These are phyloP conservation scores for Clarias fuscus DNA, from an alignment of 2,797 vertebrate species.

Conservation along the genomic window DNA sequence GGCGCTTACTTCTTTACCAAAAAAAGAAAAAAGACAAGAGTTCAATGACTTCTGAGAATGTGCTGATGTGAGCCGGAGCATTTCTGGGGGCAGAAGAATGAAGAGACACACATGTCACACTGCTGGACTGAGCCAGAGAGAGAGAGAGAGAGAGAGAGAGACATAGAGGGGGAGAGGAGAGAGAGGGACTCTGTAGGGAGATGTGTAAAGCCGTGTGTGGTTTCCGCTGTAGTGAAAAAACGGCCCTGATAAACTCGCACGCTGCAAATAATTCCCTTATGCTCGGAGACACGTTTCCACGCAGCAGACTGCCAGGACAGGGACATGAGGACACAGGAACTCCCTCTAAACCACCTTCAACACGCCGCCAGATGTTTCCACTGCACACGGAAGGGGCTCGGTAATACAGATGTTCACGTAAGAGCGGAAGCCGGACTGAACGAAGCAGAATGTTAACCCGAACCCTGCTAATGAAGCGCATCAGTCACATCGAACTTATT, in stretches of 20 bases:
- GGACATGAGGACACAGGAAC: not conserved
- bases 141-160: not conserved
- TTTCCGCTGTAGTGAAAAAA: not conserved
- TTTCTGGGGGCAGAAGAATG: not conserved
- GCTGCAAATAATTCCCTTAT: constrained; percentile 2
- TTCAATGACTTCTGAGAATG: not conserved
- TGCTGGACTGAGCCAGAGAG: not conserved
- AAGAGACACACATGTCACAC: not conserved
- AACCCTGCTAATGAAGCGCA: not conserved
- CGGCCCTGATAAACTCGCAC: not conserved
- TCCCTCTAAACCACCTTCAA: constrained; percentile 1
- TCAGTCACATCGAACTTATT: not conserved
- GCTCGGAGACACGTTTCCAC: not conserved
- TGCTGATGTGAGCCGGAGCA: not conserved
- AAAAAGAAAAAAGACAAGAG: not conserved
- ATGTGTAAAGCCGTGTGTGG: not conserved
- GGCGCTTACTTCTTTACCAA: not conserved
- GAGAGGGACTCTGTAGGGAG: not conserved
- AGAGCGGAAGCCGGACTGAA: not conserved
- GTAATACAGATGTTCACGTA: not conserved
- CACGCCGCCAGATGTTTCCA: constrained; percentile 3
- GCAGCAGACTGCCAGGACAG: not conserved
- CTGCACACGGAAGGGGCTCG: not conserved
- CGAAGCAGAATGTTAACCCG: not conserved
- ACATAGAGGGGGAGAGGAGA: not conserved